phyloP scores from a whole-genome alignment of 1,140 invertebrate genomes.

The Brachystomella parvula region DNA sequence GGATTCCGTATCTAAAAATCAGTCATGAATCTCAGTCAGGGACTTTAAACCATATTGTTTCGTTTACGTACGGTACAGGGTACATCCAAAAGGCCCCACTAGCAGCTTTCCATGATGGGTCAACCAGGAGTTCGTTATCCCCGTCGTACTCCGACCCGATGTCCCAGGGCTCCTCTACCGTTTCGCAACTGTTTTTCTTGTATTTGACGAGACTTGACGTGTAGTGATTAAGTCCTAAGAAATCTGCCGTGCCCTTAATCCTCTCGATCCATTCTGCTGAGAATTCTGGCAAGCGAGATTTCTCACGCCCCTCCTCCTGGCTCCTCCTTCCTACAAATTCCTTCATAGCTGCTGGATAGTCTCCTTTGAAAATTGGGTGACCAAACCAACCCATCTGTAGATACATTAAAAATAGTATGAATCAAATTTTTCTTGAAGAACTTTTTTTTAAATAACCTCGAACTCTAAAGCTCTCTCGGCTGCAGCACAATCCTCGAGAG shows the following conservation, averaged over 20 bases:
- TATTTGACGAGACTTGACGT: constrained; percentile 2
- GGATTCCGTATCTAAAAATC: neutral
- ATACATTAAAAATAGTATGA: constrained; percentile 1
- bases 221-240: constrained; percentile 8
- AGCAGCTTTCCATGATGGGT: neutral
- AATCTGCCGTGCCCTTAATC: constrained; percentile 28
- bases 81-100: neutral
- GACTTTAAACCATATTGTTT: neutral
- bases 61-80: neutral
- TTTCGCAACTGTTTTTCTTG: neutral
- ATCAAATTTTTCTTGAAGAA: too few species aligned
- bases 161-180: neutral
- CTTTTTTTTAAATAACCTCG: too few species aligned
- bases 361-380: constrained; percentile 25
- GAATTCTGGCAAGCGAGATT: constrained; percentile 24
- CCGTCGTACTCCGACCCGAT: neutral
- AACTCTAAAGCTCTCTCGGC: too few species aligned
- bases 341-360: constrained; percentile 42
- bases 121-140: neutral
- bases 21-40: too few species aligned
- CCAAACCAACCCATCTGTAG: constrained; percentile 37
- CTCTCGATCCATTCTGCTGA: constrained; percentile 2
- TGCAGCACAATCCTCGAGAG: too few species aligned
- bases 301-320: constrained; percentile 16
- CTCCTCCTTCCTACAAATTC: constrained; percentile 25